Percentiles rank a stretch among this genome's conserved stretches.
These are phyloP conservation scores for Muricea muricata DNA, from an alignment of 92 coral and sea anemone species.

Conservation along the genomic window DNA sequence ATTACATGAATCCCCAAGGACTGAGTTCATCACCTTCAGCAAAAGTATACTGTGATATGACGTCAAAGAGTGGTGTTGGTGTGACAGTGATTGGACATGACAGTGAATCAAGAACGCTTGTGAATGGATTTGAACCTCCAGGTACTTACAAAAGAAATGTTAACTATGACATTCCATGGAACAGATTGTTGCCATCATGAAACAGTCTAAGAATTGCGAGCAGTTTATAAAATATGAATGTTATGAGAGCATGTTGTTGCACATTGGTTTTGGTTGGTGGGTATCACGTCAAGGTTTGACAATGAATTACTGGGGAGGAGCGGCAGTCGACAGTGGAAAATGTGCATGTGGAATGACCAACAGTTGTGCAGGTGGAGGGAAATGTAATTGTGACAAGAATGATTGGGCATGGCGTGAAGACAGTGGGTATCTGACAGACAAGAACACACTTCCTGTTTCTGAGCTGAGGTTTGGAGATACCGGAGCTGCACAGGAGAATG, in stretches of 20 bases:
- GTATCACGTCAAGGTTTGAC: slow-evolving; percentile 78
- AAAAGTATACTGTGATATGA: slow-evolving; percentile 74
- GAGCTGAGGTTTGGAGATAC: slow-evolving; percentile 18
- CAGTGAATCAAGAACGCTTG: not conserved
- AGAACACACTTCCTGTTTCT: slow-evolving; percentile 1
- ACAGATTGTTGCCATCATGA: not conserved
- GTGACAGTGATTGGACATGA: slow-evolving; percentile 51
- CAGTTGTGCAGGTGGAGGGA: slow-evolving; percentile 46
- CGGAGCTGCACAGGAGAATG: slow-evolving; percentile 38
- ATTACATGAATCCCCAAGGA: slow-evolving; percentile 60
- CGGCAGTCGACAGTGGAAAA: slow-evolving; percentile 47
- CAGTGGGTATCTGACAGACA: slow-evolving; percentile 50
- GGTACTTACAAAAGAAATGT: slow-evolving; percentile 61
- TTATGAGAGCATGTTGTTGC: slow-evolving; percentile 53
- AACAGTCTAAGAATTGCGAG: not conserved
- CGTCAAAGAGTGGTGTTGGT: slow-evolving; percentile 70
- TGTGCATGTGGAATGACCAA: slow-evolving; percentile 8
- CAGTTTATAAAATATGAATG: slow-evolving; percentile 58
- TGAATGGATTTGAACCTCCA: not conserved
- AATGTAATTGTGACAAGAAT: slow-evolving; percentile 78
- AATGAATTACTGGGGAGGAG: slow-evolving; percentile 89
- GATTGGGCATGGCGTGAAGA: slow-evolving; percentile 74
- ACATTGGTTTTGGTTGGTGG: slow-evolving; percentile 77
- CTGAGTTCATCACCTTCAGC: slow-evolving; percentile 48
- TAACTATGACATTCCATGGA: slow-evolving; percentile 43